Percentiles rank a stretch among this genome's conserved stretches.
Conservation (phyloP, 92 coral and sea anemone genomes). For the Epizoanthus scotinus region DNA sequence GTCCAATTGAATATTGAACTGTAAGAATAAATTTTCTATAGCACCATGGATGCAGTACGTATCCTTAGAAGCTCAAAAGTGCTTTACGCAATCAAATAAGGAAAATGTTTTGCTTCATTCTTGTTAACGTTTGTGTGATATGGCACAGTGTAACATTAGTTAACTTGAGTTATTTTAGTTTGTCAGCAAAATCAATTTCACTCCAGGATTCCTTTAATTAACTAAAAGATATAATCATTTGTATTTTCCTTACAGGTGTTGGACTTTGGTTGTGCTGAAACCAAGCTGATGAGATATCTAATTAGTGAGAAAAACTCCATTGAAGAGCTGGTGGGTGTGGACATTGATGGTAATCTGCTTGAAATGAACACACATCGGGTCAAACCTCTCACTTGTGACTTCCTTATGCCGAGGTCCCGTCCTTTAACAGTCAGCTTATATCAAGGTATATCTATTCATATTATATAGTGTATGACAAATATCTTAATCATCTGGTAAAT, state of each 20-base stretch:
- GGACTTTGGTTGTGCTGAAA: constrained; percentile 98
- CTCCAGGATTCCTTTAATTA: too few relatives aligned
- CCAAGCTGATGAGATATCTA: constrained; percentile 72
- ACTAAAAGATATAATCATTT: too few relatives aligned
- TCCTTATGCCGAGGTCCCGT: constrained; percentile 71
- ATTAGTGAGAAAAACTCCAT: constrained; percentile 63
- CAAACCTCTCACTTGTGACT: constrained; percentile 76
- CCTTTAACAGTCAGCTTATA: constrained; percentile 87
- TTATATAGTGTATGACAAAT: too few relatives aligned
- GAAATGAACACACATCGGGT: constrained; percentile 67
- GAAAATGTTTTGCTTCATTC: too few relatives aligned
- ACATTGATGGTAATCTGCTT: constrained; percentile 73
- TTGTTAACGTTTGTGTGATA: too few relatives aligned
- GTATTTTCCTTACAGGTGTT: constrained; percentile 66
- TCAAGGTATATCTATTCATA: constrained; percentile 75
- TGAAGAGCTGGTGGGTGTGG: constrained; percentile 92
- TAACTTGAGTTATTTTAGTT: too few relatives aligned
- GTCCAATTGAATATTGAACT: too few relatives aligned
- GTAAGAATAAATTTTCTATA: too few relatives aligned
- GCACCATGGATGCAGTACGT: too few relatives aligned
- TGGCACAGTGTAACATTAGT: too few relatives aligned
- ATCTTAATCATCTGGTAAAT: neutral
- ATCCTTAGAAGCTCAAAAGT: too few relatives aligned
- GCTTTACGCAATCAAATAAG: too few relatives aligned
- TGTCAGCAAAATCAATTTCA: neutral